phyloP scores from a whole-genome alignment of 2,113 vertebrate species.

The Chionomys nivalis region DNA sequence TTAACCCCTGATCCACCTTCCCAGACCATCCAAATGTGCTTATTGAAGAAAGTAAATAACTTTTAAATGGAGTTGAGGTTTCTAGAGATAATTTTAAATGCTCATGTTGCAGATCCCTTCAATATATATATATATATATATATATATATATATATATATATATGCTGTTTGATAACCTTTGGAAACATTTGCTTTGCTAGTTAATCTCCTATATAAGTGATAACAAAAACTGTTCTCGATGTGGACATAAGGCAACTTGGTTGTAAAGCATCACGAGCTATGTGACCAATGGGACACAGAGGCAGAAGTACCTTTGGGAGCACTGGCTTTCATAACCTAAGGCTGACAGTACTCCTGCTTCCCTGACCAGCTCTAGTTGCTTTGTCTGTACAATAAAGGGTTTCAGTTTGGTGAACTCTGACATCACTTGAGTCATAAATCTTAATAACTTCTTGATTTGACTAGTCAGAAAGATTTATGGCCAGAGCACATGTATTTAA shows the following conservation, averaged over 20 bases:
- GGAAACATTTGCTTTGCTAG: background rate
- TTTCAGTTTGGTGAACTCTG: background rate
- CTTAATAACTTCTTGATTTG: background rate
- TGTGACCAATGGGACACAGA: background rate
- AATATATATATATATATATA: background rate
- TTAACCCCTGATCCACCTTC: background rate
- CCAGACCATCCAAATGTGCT: background rate
- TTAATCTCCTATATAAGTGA: background rate
- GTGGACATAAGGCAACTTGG: background rate
- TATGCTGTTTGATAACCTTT: background rate
- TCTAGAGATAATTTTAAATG: background rate
- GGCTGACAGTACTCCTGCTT: background rate
- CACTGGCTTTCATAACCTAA: background rate
- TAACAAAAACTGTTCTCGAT: background rate
- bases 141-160: too few species aligned
- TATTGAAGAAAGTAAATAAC: background rate
- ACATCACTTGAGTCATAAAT: background rate
- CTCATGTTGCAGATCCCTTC: background rate
- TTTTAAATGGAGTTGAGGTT: background rate
- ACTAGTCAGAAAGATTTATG: slow-evolving; percentile 6
- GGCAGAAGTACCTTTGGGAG: background rate
- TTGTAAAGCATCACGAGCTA: background rate
- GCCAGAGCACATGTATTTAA: background rate
- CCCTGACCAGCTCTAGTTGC: background rate
- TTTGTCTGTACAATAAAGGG: background rate